Conservation (phyloP, 2,888 invertebrate species). For the Tetranychus truncatus region DNA sequence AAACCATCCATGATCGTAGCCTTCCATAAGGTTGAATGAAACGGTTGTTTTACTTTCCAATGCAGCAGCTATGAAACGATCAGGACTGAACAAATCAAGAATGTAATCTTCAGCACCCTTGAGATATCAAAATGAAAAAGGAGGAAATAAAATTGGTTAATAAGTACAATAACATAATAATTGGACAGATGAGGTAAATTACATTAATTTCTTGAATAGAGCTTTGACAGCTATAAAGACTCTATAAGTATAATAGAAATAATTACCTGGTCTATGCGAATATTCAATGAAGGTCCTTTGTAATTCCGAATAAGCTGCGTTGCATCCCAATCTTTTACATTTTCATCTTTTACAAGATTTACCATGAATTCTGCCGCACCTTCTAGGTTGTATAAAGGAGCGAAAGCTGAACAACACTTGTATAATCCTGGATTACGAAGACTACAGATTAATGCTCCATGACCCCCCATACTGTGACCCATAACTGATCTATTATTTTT, state of each 20-base stretch:
- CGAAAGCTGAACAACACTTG: slow-evolving; percentile 65
- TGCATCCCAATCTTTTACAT: slow-evolving; percentile 58
- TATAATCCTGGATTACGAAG: slow-evolving; percentile 75
- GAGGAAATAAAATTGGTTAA: slow-evolving; percentile 33
- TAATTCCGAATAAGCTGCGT: slow-evolving; percentile 61
- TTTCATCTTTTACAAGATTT: slow-evolving; percentile 49
- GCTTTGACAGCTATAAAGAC: neutral
- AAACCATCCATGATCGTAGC: slow-evolving; percentile 87
- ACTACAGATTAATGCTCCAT: slow-evolving; percentile 73
- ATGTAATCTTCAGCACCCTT: slow-evolving; percentile 53
- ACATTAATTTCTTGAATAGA: no score
- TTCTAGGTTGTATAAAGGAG: slow-evolving; percentile 74
- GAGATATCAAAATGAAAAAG: slow-evolving; percentile 36
- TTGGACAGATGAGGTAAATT: neutral
- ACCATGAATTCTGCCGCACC: slow-evolving; percentile 64
- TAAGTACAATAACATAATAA: neutral
- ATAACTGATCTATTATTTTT: slow-evolving; percentile 34
- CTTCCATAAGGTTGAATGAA: slow-evolving; percentile 32
- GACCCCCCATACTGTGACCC: slow-evolving; percentile 83
- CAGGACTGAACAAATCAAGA: slow-evolving; percentile 58
- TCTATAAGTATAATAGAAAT: neutral
- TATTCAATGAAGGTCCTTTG: slow-evolving; percentile 57
- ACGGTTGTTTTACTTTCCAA: slow-evolving; percentile 45
- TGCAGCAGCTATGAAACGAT: slow-evolving; percentile 57
- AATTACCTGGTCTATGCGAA: slow-evolving; percentile 74